Evolutionary conservation across 2,888 invertebrate genomes (phyloP).

Genomic region (Pherbina coryleti): DNA sequence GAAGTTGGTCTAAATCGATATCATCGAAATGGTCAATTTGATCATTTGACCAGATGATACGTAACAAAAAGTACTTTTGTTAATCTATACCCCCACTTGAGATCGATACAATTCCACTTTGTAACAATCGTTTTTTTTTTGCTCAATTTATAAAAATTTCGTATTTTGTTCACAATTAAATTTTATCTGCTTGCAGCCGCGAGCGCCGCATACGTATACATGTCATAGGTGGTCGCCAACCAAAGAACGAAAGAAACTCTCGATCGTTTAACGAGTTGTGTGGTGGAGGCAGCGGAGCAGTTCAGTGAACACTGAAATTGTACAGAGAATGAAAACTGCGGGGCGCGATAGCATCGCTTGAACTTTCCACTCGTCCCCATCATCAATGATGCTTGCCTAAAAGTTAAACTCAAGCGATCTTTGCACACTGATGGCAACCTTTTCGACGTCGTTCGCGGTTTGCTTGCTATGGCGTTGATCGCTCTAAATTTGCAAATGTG

Average conservation of each 20-base stretch:
- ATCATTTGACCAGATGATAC: neutral
- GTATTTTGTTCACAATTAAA: slow-evolving; percentile 9
- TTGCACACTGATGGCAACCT: slow-evolving; percentile 26
- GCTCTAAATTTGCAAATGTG: slow-evolving; percentile 36
- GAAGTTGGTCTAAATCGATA: slow-evolving; percentile 31
- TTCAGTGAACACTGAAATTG: too few species aligned
- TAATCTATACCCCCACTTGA: slow-evolving; percentile 29
- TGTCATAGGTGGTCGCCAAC: slow-evolving; percentile 32
- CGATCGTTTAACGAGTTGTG: too few species aligned
- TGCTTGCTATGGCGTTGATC: slow-evolving; percentile 23
- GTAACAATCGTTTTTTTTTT: slow-evolving; percentile 6
- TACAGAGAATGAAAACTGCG: neutral
- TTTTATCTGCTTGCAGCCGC: neutral
- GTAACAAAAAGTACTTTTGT: slow-evolving; percentile 26
- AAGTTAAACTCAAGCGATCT: slow-evolving; percentile 6
- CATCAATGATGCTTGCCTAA: neutral
- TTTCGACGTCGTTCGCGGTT: slow-evolving; percentile 10
- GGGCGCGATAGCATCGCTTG: slow-evolving; percentile 60
- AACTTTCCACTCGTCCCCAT: slow-evolving; percentile 54
- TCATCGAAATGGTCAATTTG: neutral
- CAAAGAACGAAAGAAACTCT: neutral
- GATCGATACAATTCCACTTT: slow-evolving; percentile 29
- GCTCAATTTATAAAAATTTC: neutral
- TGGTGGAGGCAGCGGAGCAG: too few species aligned
- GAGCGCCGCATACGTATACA: neutral